Evolutionary conservation across 64 coral and sea anemone genomes (phyloP).

Genomic region (Stichodactyla mertensii): DNA sequence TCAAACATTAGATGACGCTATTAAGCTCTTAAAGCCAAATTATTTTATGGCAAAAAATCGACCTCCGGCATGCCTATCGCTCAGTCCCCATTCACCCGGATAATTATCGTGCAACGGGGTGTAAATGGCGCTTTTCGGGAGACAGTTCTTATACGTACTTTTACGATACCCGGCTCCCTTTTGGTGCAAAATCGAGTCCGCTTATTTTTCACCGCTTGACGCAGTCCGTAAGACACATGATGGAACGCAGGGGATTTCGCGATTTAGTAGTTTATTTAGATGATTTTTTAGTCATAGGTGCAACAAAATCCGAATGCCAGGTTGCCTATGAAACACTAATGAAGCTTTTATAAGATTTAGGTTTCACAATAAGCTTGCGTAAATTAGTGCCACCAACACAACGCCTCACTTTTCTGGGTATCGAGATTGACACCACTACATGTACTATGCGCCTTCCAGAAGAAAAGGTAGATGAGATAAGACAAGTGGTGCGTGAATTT

Average conservation of each 20-base stretch:
- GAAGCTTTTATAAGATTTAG: background rate
- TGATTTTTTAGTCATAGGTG: background rate
- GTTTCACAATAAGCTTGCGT: slow-evolving; percentile 7
- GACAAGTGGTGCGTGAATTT: too few species aligned
- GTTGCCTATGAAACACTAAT: background rate
- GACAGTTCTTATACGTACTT: background rate
- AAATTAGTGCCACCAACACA: background rate
- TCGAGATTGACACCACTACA: slow-evolving; percentile 38
- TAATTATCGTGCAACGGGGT: too few species aligned
- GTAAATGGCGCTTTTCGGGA: background rate
- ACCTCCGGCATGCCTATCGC: too few species aligned
- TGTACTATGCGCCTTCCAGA: slow-evolving; percentile 1
- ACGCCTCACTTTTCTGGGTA: slow-evolving; percentile 55
- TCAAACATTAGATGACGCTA: too few species aligned
- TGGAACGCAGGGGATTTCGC: background rate
- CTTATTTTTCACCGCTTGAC: slow-evolving; percentile 5
- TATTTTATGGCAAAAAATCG: too few species aligned
- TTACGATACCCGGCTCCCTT: slow-evolving; percentile 23
- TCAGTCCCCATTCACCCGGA: too few species aligned
- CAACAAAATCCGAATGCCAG: background rate
- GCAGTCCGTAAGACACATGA: background rate
- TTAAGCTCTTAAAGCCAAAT: too few species aligned
- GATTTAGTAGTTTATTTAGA: background rate
- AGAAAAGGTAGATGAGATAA: background rate
- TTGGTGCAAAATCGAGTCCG: slow-evolving; percentile 15